Conservation (phyloP, 2,797 vertebrate species). For the Dipus sagitta region DNA sequence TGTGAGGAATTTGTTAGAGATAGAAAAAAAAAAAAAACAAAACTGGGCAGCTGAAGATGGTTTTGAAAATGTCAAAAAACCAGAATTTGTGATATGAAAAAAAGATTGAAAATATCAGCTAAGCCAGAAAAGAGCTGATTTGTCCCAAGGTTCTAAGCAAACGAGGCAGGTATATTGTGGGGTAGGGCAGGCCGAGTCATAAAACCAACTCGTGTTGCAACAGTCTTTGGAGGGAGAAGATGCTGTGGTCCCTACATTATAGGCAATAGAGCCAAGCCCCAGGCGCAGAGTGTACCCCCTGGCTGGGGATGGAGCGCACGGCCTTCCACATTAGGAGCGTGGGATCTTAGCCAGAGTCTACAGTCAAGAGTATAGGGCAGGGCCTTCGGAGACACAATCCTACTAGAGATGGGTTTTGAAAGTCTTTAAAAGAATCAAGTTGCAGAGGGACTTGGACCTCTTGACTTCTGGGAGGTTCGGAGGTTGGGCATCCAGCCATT, state of each 20-base stretch:
- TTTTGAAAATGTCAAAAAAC: neutral
- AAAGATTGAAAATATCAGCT: neutral
- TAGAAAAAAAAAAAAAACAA: neutral
- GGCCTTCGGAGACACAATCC: neutral
- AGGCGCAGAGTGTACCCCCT: fast-evolving
- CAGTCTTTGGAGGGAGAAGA: neutral
- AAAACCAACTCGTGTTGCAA: too few species aligned
- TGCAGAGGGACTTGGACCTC: neutral
- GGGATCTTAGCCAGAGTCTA: neutral
- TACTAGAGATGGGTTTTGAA: neutral
- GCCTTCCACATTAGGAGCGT: neutral
- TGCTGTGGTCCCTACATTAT: neutral
- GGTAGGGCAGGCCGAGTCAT: fast-evolving
- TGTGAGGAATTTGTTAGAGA: neutral
- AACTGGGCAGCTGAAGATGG: neutral
- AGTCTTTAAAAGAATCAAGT: neutral
- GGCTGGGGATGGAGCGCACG: too few species aligned
- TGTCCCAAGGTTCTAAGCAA: neutral
- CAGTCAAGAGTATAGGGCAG: neutral
- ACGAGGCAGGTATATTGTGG: neutral
- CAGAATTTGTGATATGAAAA: neutral
- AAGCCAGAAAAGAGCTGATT: neutral
- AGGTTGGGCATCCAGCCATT: neutral
- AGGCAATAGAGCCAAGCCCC: neutral
- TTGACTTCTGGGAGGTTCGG: neutral